Percentiles rank a stretch among this genome's conserved stretches.
Conservation (phyloP, 2,113 vertebrate genomes). For the Ciconia maguari region DNA sequence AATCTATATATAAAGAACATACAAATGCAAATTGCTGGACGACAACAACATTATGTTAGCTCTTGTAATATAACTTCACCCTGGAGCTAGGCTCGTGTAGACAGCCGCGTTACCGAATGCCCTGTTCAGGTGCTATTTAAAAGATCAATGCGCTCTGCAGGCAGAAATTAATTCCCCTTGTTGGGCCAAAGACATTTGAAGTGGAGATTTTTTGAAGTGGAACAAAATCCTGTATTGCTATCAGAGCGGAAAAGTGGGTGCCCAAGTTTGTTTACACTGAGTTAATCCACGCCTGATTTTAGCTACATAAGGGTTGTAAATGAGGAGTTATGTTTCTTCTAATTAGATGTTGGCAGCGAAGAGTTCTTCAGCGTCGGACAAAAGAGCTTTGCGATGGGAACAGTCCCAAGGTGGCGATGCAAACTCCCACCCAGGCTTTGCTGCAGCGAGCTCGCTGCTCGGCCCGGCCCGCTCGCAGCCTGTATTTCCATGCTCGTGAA, state of each 20-base stretch:
- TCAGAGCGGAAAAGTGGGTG: background rate
- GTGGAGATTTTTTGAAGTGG: background rate
- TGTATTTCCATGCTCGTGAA: rapidly evolving
- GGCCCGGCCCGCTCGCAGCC: background rate
- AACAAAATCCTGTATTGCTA: background rate
- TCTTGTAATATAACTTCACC: background rate
- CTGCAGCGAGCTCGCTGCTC: background rate
- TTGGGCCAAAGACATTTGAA: background rate
- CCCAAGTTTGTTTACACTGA: constrained; percentile 8
- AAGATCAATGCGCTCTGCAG: background rate
- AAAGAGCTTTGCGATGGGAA: background rate
- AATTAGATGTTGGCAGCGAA: background rate
- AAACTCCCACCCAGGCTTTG: background rate
- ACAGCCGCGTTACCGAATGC: rapidly evolving
- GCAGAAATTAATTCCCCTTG: background rate
- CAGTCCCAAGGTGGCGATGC: background rate
- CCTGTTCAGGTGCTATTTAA: background rate
- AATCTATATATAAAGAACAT: background rate
- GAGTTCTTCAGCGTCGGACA: background rate
- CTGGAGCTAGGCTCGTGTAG: background rate
- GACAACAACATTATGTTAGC: background rate
- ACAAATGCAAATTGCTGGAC: background rate
- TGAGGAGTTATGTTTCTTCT: background rate
- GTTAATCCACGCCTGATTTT: background rate
- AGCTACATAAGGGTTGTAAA: background rate